phyloP scores from a whole-genome alignment of 2,888 invertebrate species.

The Lithosia quadra region DNA sequence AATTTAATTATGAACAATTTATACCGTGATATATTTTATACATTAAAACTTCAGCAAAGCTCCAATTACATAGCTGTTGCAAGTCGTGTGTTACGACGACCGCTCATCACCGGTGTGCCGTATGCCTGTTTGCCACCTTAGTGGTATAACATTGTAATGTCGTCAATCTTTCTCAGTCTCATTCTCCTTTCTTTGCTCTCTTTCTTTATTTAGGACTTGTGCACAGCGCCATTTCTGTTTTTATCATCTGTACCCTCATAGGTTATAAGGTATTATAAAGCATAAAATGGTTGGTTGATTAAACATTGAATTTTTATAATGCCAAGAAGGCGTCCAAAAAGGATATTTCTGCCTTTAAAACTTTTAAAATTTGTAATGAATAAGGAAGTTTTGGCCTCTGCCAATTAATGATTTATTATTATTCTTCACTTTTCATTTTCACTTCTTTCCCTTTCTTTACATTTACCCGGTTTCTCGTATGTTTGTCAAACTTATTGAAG shows the following conservation, averaged over 20 bases:
- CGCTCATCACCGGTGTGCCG: not conserved
- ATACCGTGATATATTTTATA: not conserved
- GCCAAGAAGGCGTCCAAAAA: not conserved
- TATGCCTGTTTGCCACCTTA: not conserved
- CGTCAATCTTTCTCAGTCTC: not conserved
- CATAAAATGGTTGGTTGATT: not conserved
- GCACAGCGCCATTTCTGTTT: not conserved
- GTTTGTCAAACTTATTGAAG: not conserved
- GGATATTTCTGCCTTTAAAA: not conserved
- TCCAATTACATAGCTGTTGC: not conserved
- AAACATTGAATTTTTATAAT: not conserved
- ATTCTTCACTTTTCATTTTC: not conserved
- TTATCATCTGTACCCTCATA: not conserved
- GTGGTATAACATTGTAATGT: not conserved
- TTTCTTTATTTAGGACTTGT: too few relatives aligned
- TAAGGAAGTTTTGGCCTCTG: not conserved
- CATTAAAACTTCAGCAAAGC: not conserved
- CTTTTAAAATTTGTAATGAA: not conserved
- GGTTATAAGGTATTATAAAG: not conserved
- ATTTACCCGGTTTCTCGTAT: constrained; percentile 1
- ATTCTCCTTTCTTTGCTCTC: too few relatives aligned
- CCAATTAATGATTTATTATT: not conserved
- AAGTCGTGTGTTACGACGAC: not conserved
- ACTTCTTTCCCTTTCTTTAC: not conserved
- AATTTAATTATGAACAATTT: not conserved